phyloP scores from a whole-genome alignment of 2,888 invertebrate species.

The Gari tellinella region DNA sequence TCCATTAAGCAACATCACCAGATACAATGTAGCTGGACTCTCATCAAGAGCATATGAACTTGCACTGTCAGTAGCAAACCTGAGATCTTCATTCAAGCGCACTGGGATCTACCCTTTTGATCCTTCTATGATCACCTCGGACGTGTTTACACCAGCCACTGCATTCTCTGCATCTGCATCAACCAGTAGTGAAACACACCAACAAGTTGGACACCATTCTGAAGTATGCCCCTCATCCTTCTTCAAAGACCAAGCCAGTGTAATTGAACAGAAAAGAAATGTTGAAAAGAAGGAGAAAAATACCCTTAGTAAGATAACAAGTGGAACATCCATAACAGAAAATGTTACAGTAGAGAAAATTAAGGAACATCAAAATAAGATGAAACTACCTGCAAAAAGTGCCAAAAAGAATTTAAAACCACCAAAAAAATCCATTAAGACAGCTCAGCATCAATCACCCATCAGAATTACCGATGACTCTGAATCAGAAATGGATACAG shows the following conservation, averaged over 20 bases:
- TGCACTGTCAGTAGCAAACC: slow-evolving; percentile 18
- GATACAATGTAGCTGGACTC: slow-evolving; percentile 31
- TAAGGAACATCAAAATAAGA: slow-evolving; percentile 1
- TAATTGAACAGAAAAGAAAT: slow-evolving; percentile 2
- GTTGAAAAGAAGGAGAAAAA: background rate
- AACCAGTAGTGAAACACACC: no score
- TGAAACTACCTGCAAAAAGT: background rate
- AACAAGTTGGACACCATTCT: background rate
- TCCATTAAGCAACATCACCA: slow-evolving; percentile 27
- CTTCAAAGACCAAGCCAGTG: no score
- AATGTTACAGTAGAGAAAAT: background rate
- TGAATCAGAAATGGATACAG: slow-evolving; percentile 3
- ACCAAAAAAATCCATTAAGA: background rate
- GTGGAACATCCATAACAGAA: slow-evolving; percentile 12
- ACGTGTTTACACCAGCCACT: no score
- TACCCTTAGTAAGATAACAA: background rate
- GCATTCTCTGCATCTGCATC: no score
- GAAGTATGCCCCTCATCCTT: no score
- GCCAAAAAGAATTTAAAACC: background rate
- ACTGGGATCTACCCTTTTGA: slow-evolving; percentile 35
- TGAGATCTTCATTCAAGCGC: slow-evolving; percentile 21
- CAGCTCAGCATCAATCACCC: background rate
- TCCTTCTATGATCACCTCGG: no score
- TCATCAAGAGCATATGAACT: slow-evolving; percentile 16
- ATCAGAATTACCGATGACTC: background rate